These are phyloP conservation scores for Lissonota sp. DNA, from an alignment of 2,888 invertebrate genomes.

Conservation along the genomic window DNA sequence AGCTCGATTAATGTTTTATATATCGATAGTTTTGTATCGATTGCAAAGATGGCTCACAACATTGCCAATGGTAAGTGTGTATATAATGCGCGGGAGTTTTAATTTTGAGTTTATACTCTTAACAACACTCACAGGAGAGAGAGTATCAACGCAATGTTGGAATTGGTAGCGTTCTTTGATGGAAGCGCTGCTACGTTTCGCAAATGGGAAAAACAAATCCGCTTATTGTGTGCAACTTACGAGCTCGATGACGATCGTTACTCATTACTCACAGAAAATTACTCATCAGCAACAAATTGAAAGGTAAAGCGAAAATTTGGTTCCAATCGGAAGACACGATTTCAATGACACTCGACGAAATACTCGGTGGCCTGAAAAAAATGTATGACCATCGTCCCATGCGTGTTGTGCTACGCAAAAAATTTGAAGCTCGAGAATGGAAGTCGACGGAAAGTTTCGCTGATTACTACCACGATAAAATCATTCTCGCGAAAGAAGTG, in stretches of 20 bases:
- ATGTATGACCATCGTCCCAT: slow-evolving; percentile 62
- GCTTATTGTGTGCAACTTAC: slow-evolving; percentile 40
- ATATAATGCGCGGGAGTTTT: too few species aligned
- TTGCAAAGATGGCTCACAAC: too few species aligned
- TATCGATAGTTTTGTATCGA: too few species aligned
- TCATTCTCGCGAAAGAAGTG: slow-evolving; percentile 59
- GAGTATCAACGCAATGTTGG: slow-evolving; percentile 45
- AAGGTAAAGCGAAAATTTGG: slow-evolving; percentile 55
- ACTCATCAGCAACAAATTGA: slow-evolving; percentile 51
- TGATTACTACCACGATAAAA: slow-evolving; percentile 66
- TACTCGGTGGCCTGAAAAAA: slow-evolving; percentile 50
- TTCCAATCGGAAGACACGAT: slow-evolving; percentile 49
- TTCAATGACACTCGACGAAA: slow-evolving; percentile 45
- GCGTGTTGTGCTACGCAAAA: slow-evolving; percentile 46
- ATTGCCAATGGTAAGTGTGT: too few species aligned
- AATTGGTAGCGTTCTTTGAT: slow-evolving; percentile 50
- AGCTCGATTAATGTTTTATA: too few species aligned
- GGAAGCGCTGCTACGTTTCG: slow-evolving; percentile 46
- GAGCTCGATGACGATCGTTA: slow-evolving; percentile 36
- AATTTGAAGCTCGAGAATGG: slow-evolving; percentile 61
- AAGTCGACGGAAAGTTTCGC: slow-evolving; percentile 53
- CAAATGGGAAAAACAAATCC: slow-evolving; percentile 53
- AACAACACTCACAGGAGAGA: neutral
- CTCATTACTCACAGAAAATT: too few species aligned
- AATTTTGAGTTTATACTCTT: too few species aligned